Evolutionary conservation across 2,888 invertebrate genomes (phyloP).

Genomic region (Drosophila merina): DNA sequence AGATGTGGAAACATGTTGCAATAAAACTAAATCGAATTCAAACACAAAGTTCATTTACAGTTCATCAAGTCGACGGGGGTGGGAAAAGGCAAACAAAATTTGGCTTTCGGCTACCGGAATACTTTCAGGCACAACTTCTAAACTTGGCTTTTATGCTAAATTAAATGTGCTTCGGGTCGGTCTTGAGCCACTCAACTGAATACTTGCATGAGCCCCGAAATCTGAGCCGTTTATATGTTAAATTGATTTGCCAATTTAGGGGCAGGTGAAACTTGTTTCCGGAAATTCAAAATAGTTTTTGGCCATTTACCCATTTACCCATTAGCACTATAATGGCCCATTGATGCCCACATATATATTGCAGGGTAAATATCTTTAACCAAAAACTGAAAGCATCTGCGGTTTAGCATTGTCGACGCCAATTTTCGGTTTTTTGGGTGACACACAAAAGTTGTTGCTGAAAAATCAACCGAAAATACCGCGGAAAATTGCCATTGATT

Average conservation of each 20-base stretch:
- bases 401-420: slow-evolving; percentile 35
- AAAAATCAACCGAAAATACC: slow-evolving; percentile 39
- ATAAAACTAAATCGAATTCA: slow-evolving; percentile 78
- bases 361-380: slow-evolving; percentile 12
- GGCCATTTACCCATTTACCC: slow-evolving; percentile 9
- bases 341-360: slow-evolving; percentile 23
- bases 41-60: slow-evolving; percentile 78
- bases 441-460: slow-evolving; percentile 28
- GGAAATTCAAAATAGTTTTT: slow-evolving; percentile 10
- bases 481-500: slow-evolving; percentile 39
- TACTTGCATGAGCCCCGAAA: background rate
- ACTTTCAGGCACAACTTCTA: slow-evolving; percentile 47
- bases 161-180: slow-evolving; percentile 58
- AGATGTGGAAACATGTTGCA: slow-evolving; percentile 46
- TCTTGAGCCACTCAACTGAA: slow-evolving; percentile 7
- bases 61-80: slow-evolving; percentile 66
- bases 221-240: slow-evolving; percentile 21
- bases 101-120: slow-evolving; percentile 20
- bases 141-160: slow-evolving; percentile 73
- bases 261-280: slow-evolving; percentile 7
- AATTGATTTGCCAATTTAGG: slow-evolving; percentile 32
- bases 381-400: slow-evolving; percentile 28
- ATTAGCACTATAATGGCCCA: slow-evolving; percentile 36
- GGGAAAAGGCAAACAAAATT: slow-evolving; percentile 47
- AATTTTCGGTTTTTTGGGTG: slow-evolving; percentile 30